phyloP scores from a whole-genome alignment of 2,113 vertebrate species.

The Peromyscus polionotus region DNA sequence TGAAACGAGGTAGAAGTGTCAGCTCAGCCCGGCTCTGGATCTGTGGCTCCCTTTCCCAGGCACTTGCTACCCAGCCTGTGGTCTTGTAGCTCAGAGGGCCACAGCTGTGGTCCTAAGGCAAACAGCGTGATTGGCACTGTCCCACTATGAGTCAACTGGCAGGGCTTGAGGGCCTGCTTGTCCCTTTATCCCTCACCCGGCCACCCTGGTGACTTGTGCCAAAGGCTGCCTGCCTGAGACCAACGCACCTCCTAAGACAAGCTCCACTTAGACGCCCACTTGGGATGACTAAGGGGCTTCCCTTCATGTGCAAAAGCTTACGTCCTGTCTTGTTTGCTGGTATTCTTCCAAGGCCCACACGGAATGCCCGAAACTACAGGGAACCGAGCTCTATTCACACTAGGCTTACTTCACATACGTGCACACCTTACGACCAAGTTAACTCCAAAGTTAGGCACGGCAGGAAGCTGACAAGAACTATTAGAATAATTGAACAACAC shows the following conservation, averaged over 20 bases:
- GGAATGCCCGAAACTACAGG: background rate
- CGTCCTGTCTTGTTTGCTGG: background rate
- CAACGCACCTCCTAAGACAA: background rate
- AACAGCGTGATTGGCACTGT: fast-evolving
- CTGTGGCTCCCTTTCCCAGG: fast-evolving
- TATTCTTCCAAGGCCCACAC: background rate
- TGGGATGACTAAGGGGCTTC: background rate
- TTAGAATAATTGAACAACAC: background rate
- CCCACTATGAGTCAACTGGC: background rate
- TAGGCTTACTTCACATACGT: background rate
- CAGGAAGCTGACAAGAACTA: background rate
- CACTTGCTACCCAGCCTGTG: background rate
- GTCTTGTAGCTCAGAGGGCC: background rate
- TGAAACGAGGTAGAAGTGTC: slow-evolving; percentile 75
- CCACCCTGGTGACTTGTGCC: background rate
- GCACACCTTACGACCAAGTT: background rate
- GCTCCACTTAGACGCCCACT: background rate
- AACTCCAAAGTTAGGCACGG: background rate
- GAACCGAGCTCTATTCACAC: background rate
- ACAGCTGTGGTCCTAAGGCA: background rate
- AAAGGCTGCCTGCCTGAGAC: background rate
- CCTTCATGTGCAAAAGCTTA: background rate
- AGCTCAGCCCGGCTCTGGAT: background rate
- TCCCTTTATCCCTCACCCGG: background rate
- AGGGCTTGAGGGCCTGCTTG: background rate